Evolutionary conservation across 2,113 vertebrate genomes (phyloP).

Genomic region (Murina feae): DNA sequence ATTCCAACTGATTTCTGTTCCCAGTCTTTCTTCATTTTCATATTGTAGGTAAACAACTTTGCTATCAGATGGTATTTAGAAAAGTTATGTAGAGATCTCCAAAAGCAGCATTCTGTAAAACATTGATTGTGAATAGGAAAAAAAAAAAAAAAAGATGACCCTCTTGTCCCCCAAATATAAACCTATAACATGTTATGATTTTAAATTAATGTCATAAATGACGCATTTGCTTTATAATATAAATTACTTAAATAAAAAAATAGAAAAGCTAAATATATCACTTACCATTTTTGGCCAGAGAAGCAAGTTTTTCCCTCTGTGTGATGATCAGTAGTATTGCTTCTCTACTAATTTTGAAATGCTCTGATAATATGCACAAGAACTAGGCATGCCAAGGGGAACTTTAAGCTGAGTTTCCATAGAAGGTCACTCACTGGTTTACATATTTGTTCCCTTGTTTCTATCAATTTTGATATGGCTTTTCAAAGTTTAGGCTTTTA

Average conservation of each 20-base stretch:
- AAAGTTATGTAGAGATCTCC: constrained; percentile 29
- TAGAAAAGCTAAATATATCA: not conserved
- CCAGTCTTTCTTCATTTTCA: constrained; percentile 13
- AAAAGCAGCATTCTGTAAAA: not conserved
- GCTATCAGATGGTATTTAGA: not conserved
- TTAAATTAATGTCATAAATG: constrained; percentile 30
- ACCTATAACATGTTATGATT: not conserved
- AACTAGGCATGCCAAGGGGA: not conserved
- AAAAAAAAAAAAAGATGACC: constrained; percentile 7
- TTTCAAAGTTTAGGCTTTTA: constrained; percentile 22
- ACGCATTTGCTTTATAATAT: constrained; percentile 12
- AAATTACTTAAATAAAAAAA: not conserved
- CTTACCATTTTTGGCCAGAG: not conserved
- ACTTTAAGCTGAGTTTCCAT: not conserved
- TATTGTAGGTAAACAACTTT: not conserved
- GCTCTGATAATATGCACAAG: not conserved
- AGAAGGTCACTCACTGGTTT: not conserved
- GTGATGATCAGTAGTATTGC: not conserved
- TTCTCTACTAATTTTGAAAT: constrained; percentile 45
- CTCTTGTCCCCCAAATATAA: not conserved
- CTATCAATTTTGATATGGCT: not conserved
- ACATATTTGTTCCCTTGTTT: not conserved
- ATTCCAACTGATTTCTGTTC: not conserved
- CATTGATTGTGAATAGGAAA: not conserved
- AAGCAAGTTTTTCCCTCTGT: not conserved